Evolutionary conservation across 1,140 invertebrate genomes (phyloP).

Genomic region (Brachionus sp.): DNA sequence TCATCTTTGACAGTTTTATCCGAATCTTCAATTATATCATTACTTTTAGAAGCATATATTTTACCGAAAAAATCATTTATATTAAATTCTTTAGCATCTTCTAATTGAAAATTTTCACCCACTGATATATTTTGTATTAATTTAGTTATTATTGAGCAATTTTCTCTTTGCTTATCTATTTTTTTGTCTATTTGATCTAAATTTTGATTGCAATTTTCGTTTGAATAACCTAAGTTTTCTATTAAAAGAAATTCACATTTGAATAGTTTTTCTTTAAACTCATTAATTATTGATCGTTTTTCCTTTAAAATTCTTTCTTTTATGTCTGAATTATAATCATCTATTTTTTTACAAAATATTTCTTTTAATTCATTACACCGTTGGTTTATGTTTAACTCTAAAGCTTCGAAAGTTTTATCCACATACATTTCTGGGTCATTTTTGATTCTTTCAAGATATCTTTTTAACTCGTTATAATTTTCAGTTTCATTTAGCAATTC

Average conservation of each 20-base stretch:
- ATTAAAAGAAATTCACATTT: neutral
- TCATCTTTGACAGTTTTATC: too few relatives aligned
- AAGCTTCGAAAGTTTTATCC: neutral
- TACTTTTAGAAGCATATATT: neutral
- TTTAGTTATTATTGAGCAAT: neutral
- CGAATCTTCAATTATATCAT: neutral
- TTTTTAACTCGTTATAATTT: neutral
- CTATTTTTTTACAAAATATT: neutral
- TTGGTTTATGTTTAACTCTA: neutral
- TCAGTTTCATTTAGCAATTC: neutral
- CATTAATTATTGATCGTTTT: neutral
- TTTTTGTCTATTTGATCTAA: neutral
- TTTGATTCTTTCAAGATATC: neutral
- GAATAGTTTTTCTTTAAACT: neutral
- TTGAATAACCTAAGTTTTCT: neutral
- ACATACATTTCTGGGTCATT: conserved; percentile 9
- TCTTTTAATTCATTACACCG: neutral
- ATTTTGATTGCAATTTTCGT: neutral
- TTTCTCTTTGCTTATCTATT: neutral
- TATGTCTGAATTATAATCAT: neutral
- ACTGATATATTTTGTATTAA: neutral
- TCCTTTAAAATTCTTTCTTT: neutral
- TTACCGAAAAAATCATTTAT: neutral
- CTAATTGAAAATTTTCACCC: neutral
- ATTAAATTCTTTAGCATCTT: neutral